Percentiles rank a stretch among this genome's conserved stretches.
Evolutionary conservation across 2,888 invertebrate genomes (phyloP).

Genomic region (Deilephila porcellus): DNA sequence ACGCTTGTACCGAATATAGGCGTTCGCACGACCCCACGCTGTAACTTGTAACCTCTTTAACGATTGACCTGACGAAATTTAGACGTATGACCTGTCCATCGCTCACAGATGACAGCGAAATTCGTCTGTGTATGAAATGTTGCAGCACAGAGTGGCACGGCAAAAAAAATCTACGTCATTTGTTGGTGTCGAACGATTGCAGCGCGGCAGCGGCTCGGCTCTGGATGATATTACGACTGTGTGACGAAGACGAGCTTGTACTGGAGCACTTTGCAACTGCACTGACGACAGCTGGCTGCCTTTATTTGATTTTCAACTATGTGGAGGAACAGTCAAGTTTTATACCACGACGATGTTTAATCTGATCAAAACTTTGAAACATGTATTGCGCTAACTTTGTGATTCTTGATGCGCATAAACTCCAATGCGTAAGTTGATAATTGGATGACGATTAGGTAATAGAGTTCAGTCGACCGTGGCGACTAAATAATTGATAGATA

Average conservation of each 20-base stretch:
- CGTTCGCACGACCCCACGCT: conserved; percentile 50
- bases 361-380: conserved; percentile 50
- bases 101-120: not conserved
- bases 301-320: conserved; percentile 78
- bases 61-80: conserved; percentile 55
- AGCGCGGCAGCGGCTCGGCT: conserved; percentile 30
- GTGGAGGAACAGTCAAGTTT: conserved; percentile 64
- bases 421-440: not conserved
- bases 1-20: conserved; percentile 62
- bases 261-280: conserved; percentile 65
- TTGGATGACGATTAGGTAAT: not conserved
- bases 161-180: conserved; percentile 51
- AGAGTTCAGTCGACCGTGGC: conserved; percentile 35
- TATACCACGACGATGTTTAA: conserved; percentile 57
- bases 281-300: conserved; percentile 70
- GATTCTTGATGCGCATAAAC: not conserved
- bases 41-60: conserved; percentile 56
- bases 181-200: conserved; percentile 49
- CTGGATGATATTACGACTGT: conserved; percentile 62
- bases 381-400: not conserved
- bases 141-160: conserved; percentile 38
- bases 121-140: conserved; percentile 37
- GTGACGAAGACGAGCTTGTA: conserved; percentile 68
- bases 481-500: conserved; percentile 52
- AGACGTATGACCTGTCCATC: conserved; percentile 26